Evolutionary conservation across 2,888 invertebrate genomes (phyloP).

Genomic region (Apeira syringaria): DNA sequence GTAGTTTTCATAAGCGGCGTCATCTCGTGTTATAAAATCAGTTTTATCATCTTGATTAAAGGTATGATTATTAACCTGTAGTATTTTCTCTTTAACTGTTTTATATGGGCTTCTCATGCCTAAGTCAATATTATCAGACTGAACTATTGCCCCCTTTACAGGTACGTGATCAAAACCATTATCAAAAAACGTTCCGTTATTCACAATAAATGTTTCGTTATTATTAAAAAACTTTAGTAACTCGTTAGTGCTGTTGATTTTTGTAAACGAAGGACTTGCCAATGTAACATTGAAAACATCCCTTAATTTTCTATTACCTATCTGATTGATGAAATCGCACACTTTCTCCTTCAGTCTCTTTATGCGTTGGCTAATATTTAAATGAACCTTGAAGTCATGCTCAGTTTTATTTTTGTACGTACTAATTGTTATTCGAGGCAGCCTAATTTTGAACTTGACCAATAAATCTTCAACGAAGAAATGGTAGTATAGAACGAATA

Average conservation of each 20-base stretch:
- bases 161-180: conserved; percentile 1
- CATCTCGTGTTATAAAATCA: no score
- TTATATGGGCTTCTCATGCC: no score
- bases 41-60: no score
- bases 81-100: no score
- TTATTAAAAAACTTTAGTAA: background rate
- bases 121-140: background rate
- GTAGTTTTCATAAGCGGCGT: no score
- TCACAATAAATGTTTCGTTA: background rate
- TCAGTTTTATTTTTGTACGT: conserved; percentile 6
- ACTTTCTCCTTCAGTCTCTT: background rate
- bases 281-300: background rate
- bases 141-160: background rate
- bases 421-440: conserved; percentile 31
- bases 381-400: background rate
- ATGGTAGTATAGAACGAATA: conserved; percentile 35
- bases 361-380: background rate
- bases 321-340: conserved; percentile 1
- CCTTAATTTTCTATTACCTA: conserved; percentile 3
- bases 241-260: background rate
- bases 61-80: no score
- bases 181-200: background rate
- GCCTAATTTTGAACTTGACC: conserved; percentile 24
- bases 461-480: conserved; percentile 39
- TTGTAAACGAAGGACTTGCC: background rate